Conservation (phyloP, 1,140 invertebrate species). For the Campoletis sonorensis region DNA sequence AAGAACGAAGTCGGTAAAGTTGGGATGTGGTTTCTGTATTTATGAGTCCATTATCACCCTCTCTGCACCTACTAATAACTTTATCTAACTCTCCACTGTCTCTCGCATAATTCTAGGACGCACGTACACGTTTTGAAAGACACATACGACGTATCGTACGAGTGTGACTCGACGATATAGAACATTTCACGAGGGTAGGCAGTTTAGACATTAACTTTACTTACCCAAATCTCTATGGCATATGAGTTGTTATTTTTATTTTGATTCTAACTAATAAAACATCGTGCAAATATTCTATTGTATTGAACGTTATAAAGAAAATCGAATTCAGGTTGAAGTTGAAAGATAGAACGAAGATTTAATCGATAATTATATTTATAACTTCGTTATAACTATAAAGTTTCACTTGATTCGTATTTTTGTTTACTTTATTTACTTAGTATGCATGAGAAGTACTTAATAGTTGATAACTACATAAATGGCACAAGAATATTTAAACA, state of each 20-base stretch:
- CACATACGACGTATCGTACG: neutral
- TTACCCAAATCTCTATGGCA: neutral
- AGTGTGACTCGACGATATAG: neutral
- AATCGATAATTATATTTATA: too few relatives aligned
- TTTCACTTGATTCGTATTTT: too few relatives aligned
- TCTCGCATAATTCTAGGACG: neutral
- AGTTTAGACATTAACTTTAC: neutral
- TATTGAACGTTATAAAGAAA: too few relatives aligned
- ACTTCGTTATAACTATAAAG: too few relatives aligned
- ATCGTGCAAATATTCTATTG: too few relatives aligned
- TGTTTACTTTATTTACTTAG: too few relatives aligned
- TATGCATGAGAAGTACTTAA: too few relatives aligned
- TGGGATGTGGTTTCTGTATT: slow-evolving; percentile 12
- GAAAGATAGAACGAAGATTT: too few relatives aligned
- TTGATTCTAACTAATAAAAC: neutral
- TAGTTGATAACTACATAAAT: too few relatives aligned
- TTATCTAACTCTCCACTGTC: neutral
- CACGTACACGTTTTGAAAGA: neutral
- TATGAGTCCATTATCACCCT: slow-evolving; percentile 31
- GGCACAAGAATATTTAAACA: too few relatives aligned
- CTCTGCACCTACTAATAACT: slow-evolving; percentile 35
- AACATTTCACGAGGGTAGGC: neutral
- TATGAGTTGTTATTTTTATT: neutral
- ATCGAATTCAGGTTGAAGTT: too few relatives aligned
- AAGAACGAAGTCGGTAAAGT: neutral